Percentiles rank a stretch among this genome's conserved stretches.
Evolutionary conservation across 2,113 vertebrate species (phyloP).

Genomic region (Columba livia): DNA sequence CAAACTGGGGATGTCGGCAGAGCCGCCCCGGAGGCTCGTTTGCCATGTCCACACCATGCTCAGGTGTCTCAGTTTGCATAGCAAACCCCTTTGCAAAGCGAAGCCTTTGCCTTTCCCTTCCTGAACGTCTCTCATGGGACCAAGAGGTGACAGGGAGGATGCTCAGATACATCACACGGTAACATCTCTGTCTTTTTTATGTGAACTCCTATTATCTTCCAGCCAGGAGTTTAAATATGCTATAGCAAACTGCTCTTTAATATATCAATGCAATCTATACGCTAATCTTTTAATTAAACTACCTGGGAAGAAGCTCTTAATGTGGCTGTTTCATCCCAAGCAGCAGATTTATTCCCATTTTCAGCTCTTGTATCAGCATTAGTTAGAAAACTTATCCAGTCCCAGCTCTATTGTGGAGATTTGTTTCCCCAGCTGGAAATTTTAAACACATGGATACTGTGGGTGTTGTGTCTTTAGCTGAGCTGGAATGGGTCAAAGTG

Average conservation of each 20-base stretch:
- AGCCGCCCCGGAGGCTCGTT: not conserved
- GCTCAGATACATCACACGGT: too few species aligned
- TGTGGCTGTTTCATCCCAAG: not conserved
- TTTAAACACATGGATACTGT: not conserved
- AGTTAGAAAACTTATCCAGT: not conserved
- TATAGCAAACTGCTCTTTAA: not conserved
- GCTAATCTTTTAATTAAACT: not conserved
- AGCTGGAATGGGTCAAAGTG: not conserved
- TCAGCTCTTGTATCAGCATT: not conserved
- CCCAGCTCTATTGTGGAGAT: not conserved
- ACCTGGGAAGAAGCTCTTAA: too few species aligned
- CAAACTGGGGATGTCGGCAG: not conserved
- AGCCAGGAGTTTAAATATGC: not conserved
- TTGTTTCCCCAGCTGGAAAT: not conserved
- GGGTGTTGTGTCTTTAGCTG: not conserved
- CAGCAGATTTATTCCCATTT: not conserved
- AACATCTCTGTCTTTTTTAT: not conserved
- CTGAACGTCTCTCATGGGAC: accelerated
- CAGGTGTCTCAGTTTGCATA: accelerated
- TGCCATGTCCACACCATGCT: accelerated
- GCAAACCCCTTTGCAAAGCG: not conserved
- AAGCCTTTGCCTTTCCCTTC: not conserved
- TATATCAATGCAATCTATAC: not conserved
- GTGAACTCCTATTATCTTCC: not conserved
- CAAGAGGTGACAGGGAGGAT: accelerated